Conservation (phyloP, 2,888 invertebrate genomes). For the Scrobipalpa costella region DNA sequence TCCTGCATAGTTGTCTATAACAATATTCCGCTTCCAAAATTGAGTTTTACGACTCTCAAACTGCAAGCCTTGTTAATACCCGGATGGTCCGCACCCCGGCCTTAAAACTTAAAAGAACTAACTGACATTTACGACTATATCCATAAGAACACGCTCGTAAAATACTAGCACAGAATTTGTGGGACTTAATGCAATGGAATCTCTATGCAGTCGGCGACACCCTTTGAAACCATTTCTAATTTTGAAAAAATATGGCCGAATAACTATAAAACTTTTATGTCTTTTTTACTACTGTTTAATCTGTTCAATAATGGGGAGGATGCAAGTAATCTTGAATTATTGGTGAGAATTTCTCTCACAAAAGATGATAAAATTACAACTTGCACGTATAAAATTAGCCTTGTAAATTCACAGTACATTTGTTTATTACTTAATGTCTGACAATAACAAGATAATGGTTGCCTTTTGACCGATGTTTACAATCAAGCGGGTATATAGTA, state of each 20-base stretch:
- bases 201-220: slow-evolving; percentile 61
- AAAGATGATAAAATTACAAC: slow-evolving; percentile 3
- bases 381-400: neutral
- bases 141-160: slow-evolving; percentile 57
- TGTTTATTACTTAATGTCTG: neutral
- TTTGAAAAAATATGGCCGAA: slow-evolving; percentile 67
- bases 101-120: slow-evolving; percentile 38
- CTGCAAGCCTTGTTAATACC: slow-evolving; percentile 61
- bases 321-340: slow-evolving; percentile 50
- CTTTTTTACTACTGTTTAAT: slow-evolving; percentile 77
- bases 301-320: slow-evolving; percentile 61
- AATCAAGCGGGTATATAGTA: neutral
- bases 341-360: slow-evolving; percentile 40
- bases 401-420: neutral
- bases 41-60: slow-evolving; percentile 56
- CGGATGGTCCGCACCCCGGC: slow-evolving; percentile 48
- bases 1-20: no score
- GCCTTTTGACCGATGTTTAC: slow-evolving; percentile 2
- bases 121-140: slow-evolving; percentile 68
- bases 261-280: slow-evolving; percentile 72
- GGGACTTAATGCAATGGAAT: slow-evolving; percentile 60
- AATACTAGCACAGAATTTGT: slow-evolving; percentile 37
- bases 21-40: slow-evolving; percentile 31
- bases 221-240: slow-evolving; percentile 67
- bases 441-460: neutral